Percentiles rank a stretch among this genome's conserved stretches.
Evolutionary conservation across 2,113 vertebrate genomes (phyloP).

Genomic region (Bettongia penicillata): DNA sequence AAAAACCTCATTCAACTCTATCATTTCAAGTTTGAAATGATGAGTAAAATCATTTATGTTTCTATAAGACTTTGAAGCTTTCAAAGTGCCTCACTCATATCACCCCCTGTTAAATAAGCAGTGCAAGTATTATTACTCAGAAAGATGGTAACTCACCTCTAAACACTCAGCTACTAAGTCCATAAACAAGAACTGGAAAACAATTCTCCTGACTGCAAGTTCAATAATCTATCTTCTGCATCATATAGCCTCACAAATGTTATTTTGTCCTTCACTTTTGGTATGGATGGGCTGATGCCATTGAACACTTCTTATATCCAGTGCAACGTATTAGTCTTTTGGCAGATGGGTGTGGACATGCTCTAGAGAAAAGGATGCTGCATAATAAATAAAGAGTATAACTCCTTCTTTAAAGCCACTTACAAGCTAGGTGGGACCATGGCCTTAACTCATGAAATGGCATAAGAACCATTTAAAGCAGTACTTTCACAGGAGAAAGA

Average conservation of each 20-base stretch:
- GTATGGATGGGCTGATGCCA: neutral
- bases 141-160: neutral
- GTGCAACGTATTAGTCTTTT: neutral
- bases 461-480: constrained; percentile 60
- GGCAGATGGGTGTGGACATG: neutral
- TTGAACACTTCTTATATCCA: neutral
- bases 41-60: neutral
- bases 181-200: neutral
- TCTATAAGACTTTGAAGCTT: neutral
- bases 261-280: neutral
- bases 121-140: neutral
- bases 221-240: neutral
- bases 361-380: neutral
- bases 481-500: constrained; percentile 57
- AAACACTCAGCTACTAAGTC: neutral
- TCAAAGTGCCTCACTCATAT: neutral
- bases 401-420: constrained; percentile 19
- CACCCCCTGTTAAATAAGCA: neutral
- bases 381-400: constrained; percentile 7
- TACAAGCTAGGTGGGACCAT: neutral
- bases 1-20: constrained; percentile 30
- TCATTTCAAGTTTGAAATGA: constrained; percentile 43
- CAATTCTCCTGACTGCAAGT: neutral
- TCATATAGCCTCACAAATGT: neutral
- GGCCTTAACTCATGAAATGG: constrained; percentile 52